Base-by-base conservation (phyloP, 92 coral and sea anemone genomes). In the Plumapathes pennacea region DNA sequence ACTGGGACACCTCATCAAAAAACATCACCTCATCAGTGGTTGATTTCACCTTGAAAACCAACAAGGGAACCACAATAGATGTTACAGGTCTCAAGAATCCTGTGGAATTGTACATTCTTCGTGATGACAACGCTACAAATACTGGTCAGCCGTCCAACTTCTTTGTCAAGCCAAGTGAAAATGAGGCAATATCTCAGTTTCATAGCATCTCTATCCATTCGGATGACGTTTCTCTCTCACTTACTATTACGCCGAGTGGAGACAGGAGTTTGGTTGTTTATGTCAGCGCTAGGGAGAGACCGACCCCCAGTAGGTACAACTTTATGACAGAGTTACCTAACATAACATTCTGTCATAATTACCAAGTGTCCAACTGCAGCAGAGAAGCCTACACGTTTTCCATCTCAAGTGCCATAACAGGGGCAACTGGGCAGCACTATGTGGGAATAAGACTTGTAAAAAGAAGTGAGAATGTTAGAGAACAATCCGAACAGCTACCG, bases 1-100 rank as follows among this genome's bases (percentile, higher is more conserved):
- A 89, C 1, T 91, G 97, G 97, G 89, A 73, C 67, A 48, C 63
- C 6, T 60, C 81, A 37, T 86, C 96, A 2, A 54, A 46, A 7
- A 28, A 76, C 32, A 82, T 91, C 60, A 85, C 67, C 51, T 83
- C 97, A 5, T 37, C 74, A 5, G 89, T 88, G 31, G 74, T 91
- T 23, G 81, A 81, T 47, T 75, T 91, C 38, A 84, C 79, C 54
- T 33, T 88, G 2, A 84, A 72, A 39, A 66, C 54, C 58, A 57
- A 76, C 0, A 80, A 37, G 20, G 96, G 97, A 23, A 25, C 75
- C 18, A 50, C 34, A 8, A 40, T 72, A 5, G 60, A 83, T 28
- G 46, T 87, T 29, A 60, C 60, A 1, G 62, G 71, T 50, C 83
- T 87, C 40, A 28, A 50, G 47, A 55, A 72, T 28, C 79, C 72